phyloP scores from a whole-genome alignment of 2,113 vertebrate species.

The Dasyurus viverrinus region DNA sequence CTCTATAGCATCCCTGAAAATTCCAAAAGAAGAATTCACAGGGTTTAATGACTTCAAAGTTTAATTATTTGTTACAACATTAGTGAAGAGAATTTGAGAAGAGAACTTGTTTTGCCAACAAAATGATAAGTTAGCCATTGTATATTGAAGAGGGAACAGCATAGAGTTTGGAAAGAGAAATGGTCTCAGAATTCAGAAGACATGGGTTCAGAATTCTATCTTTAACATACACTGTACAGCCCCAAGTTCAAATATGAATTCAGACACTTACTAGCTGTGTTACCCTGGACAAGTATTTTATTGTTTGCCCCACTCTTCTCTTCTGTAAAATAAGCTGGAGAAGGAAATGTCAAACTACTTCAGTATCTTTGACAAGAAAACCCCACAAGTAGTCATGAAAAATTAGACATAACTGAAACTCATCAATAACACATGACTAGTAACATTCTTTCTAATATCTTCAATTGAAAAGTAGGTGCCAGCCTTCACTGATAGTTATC shows the following conservation, averaged over 20 bases:
- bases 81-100: neutral
- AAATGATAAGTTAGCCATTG: neutral
- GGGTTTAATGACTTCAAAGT: neutral
- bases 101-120: neutral
- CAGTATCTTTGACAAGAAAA: neutral
- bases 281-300: too few species aligned
- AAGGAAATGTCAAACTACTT: neutral
- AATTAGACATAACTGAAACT: neutral
- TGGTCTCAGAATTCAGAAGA: neutral
- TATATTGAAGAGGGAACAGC: neutral
- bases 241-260: too few species aligned
- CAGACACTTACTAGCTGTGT: too few species aligned
- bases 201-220: neutral
- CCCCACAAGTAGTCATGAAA: neutral
- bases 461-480: neutral
- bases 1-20: neutral
- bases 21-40: neutral
- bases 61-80: neutral
- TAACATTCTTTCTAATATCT: neutral
- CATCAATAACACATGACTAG: neutral
- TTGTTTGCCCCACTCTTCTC: too few species aligned
- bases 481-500: neutral
- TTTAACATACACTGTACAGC: neutral
- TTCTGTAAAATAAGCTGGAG: too few species aligned
- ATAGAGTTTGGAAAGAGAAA: neutral